A percentile compares a stretch with the other conserved stretches of the same genome.
These are phyloP conservation scores for Dermolepida albohirtum DNA, from an alignment of 2,888 invertebrate species.

Conservation along the genomic window DNA sequence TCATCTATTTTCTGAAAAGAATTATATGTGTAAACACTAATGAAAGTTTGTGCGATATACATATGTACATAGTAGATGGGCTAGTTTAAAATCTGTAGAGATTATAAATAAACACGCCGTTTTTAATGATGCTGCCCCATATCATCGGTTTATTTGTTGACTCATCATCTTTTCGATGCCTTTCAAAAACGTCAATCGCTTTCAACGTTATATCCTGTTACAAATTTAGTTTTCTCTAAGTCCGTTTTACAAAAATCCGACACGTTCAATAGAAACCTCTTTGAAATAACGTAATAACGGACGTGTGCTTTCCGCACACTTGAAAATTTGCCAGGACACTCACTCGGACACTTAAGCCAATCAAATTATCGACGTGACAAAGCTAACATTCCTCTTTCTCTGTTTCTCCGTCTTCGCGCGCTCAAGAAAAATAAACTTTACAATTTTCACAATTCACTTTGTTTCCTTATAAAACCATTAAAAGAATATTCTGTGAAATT, in stretches of 20 bases:
- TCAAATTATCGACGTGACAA: conserved; percentile 34
- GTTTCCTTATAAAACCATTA: not conserved
- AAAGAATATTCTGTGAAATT: no score
- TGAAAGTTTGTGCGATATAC: no score
- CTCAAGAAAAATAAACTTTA: conserved; percentile 10
- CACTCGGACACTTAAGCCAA: conserved; percentile 38
- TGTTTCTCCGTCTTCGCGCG: not conserved
- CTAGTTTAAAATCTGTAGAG: no score
- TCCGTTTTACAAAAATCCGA: conserved; percentile 24
- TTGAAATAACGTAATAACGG: conserved; percentile 38
- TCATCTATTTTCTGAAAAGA: no score
- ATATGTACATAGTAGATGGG: no score
- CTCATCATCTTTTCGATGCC: conserved; percentile 22
- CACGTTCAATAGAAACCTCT: conserved; percentile 37
- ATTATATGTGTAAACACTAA: no score
- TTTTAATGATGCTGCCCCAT: conserved; percentile 2
- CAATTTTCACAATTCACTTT: conserved; percentile 20
- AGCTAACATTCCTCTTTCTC: conserved; percentile 18
- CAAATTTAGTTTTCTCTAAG: conserved; percentile 35
- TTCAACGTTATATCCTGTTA: conserved; percentile 12
- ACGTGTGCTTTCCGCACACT: conserved; percentile 35
- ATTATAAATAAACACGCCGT: conserved; percentile 2
- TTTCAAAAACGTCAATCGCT: conserved; percentile 24
- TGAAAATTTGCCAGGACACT: conserved; percentile 39
- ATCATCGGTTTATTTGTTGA: conserved; percentile 34